Evolutionary conservation across 2,888 invertebrate genomes (phyloP).

Genomic region (Lycophotia porphyrea): DNA sequence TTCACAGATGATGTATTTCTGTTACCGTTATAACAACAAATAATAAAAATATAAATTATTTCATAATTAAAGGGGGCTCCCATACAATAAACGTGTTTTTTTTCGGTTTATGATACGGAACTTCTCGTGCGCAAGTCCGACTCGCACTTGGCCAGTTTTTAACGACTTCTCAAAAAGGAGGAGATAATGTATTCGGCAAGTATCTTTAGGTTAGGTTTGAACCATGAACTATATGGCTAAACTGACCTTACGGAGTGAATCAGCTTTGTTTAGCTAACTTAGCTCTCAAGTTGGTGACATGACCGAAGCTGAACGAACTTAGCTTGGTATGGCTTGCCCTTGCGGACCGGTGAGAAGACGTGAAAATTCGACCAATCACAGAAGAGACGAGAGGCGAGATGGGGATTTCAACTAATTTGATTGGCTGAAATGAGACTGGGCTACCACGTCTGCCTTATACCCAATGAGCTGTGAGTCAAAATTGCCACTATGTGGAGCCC

Average conservation of each 20-base stretch:
- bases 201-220: neutral
- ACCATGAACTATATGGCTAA: neutral
- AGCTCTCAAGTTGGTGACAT: neutral
- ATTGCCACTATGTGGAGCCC: neutral
- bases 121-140: too few relatives aligned
- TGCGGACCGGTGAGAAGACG: neutral
- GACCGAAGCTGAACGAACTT: neutral
- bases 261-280: neutral
- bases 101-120: too few relatives aligned
- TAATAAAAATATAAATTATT: too few relatives aligned
- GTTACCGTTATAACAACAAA: too few relatives aligned
- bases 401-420: neutral
- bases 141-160: too few relatives aligned
- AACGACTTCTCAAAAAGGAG: neutral
- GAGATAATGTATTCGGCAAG: neutral
- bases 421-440: neutral
- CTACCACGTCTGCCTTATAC: neutral
- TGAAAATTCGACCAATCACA: neutral
- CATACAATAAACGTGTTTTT: too few relatives aligned
- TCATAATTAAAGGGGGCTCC: too few relatives aligned
- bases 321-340: neutral
- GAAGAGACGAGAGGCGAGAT: neutral
- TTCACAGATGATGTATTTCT: too few relatives aligned
- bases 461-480: neutral
- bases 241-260: neutral